A percentile compares a stretch with the other conserved stretches of the same genome.
Evolutionary conservation across 2,797 vertebrate genomes (phyloP).

Genomic region (Pseudochaenichthys georgianus): DNA sequence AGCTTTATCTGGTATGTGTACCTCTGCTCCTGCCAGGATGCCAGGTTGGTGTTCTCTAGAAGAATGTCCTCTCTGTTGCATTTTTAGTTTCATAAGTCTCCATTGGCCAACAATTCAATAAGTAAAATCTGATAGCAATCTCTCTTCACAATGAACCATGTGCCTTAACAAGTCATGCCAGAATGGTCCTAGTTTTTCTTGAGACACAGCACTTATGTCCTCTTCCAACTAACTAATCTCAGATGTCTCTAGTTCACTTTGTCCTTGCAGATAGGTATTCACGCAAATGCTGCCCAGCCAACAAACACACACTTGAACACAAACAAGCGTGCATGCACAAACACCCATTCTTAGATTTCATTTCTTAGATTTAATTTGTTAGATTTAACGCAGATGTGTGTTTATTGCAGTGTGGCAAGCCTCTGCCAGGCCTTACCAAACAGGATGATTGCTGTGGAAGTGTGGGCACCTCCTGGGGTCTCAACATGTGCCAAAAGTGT

Average conservation of each 20-base stretch:
- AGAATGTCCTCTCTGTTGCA: slow-evolving; percentile 61
- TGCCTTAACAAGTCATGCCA: slow-evolving; percentile 64
- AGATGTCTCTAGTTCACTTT: slow-evolving; percentile 72
- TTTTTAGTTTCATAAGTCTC: slow-evolving; percentile 60
- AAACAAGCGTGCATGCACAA: slow-evolving; percentile 50
- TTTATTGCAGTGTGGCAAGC: slow-evolving; percentile 90
- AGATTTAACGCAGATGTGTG: slow-evolving; percentile 78
- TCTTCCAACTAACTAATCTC: slow-evolving; percentile 67
- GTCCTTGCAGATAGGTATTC: slow-evolving; percentile 52
- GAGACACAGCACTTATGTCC: slow-evolving; percentile 59
- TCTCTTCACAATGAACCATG: slow-evolving; percentile 70
- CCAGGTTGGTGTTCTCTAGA: slow-evolving; percentile 59
- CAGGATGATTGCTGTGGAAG: slow-evolving; percentile 97
- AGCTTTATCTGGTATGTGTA: slow-evolving; percentile 36
- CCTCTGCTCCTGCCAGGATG: slow-evolving; percentile 46
- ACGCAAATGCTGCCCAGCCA: slow-evolving; percentile 22
- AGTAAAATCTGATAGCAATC: slow-evolving; percentile 66
- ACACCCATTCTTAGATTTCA: slow-evolving; percentile 52
- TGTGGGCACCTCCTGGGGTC: slow-evolving; percentile 92
- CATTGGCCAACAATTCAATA: slow-evolving; percentile 65
- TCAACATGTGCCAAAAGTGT: slow-evolving; percentile 88
- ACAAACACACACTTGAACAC: slow-evolving; percentile 32
- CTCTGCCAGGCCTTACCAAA: slow-evolving; percentile 90
- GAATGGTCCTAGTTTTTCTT: slow-evolving; percentile 54
- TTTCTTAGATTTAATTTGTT: slow-evolving; percentile 49